A percentile compares a stretch with the other conserved stretches of the same genome.
Evolutionary conservation across 2,797 vertebrate genomes (phyloP).

Genomic region (Rhinichthys osculus): DNA sequence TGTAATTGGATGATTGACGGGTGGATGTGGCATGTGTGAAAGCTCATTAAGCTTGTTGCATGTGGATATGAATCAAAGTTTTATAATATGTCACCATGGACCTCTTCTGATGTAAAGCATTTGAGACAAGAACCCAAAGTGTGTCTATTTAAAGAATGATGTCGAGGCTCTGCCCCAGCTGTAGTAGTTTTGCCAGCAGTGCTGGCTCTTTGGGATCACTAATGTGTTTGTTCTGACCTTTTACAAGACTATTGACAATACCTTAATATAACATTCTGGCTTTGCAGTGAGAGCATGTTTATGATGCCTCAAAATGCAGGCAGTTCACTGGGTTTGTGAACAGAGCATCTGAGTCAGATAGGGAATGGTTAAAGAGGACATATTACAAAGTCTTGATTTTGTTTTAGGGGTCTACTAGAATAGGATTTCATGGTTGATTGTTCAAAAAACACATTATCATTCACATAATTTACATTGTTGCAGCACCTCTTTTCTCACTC

Average conservation of each 20-base stretch:
- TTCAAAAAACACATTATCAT: neutral
- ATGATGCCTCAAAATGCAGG: neutral
- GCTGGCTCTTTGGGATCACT: neutral
- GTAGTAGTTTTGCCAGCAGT: neutral
- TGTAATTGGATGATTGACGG: constrained; percentile 48
- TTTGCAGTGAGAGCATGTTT: neutral
- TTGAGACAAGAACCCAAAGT: constrained; percentile 24
- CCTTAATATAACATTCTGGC: neutral
- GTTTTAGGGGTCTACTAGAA: neutral
- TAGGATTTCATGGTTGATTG: neutral
- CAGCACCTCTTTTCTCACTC: neutral
- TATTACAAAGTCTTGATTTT: neutral
- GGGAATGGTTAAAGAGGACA: neutral
- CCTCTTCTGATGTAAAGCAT: constrained; percentile 2
- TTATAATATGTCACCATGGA: constrained; percentile 10
- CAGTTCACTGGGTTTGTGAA: neutral
- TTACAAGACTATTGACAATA: neutral
- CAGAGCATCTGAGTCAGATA: neutral
- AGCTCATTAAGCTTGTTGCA: constrained; percentile 28
- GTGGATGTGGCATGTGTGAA: constrained; percentile 43
- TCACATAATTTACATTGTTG: neutral
- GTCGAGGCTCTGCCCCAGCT: neutral
- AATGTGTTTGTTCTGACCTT: constrained; percentile 8
- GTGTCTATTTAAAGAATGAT: constrained; percentile 8
- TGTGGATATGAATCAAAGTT: neutral